These are phyloP conservation scores for Enteromius viviparus DNA, from an alignment of 2,797 vertebrate genomes.

Conservation along the genomic window DNA sequence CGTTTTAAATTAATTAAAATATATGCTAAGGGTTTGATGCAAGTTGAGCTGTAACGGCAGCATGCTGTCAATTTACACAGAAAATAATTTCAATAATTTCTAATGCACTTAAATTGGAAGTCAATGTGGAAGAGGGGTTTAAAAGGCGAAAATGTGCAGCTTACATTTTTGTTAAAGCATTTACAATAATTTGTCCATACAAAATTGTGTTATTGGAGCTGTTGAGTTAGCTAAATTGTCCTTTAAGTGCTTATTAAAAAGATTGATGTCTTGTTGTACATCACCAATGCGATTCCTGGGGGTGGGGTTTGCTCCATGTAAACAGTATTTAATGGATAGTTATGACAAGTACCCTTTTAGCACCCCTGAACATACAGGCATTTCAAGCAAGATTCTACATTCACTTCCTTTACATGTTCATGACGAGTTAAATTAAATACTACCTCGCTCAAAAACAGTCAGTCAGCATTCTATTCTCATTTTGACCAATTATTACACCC, in stretches of 20 bases:
- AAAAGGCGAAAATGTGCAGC: not conserved
- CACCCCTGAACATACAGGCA: not conserved
- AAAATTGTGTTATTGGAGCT: constrained; percentile 6
- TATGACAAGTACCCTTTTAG: not conserved
- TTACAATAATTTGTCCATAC: not conserved
- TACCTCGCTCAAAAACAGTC: not conserved
- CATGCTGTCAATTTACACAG: not conserved
- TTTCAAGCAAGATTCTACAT: not conserved
- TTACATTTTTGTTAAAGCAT: not conserved
- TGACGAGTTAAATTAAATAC: not conserved
- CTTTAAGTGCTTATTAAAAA: not conserved
- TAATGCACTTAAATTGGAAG: constrained; percentile 1
- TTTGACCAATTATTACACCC: not conserved
- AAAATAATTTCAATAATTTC: not conserved
- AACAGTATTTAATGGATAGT: not conserved
- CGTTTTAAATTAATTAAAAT: constrained; percentile 3
- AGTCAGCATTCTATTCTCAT: not conserved
- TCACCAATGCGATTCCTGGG: not conserved
- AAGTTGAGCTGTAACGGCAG: not conserved
- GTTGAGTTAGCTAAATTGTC: not conserved
- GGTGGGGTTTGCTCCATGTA: not conserved
- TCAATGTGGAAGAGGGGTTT: not conserved
- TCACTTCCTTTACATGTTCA: not conserved
- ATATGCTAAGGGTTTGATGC: not conserved
- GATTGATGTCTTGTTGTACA: not conserved